Conservation (phyloP, 1,140 invertebrate species). For the Scaptodrosophila lebanonensis region DNA sequence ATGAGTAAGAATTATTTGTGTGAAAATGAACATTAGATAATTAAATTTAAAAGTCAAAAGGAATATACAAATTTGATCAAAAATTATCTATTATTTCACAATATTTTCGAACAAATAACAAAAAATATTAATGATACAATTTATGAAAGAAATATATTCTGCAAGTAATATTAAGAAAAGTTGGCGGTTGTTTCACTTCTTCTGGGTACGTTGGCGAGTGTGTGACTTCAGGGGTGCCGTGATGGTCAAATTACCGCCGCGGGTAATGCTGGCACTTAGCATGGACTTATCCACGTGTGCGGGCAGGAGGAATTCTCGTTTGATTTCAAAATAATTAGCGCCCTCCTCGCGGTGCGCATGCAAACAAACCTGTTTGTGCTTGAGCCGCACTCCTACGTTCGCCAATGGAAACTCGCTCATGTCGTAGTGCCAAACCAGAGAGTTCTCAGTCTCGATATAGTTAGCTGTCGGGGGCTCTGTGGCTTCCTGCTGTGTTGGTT, state of each 20-base stretch:
- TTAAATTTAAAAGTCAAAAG: no score
- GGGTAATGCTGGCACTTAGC: background rate
- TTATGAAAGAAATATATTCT: no score
- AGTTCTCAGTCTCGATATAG: background rate
- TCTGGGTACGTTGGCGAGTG: background rate
- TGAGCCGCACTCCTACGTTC: constrained; percentile 13
- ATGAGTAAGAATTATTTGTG: no score
- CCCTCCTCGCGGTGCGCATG: background rate
- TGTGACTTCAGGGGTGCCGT: background rate
- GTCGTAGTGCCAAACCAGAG: constrained; percentile 25
- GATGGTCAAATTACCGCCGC: constrained; percentile 17
- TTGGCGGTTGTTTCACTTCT: no score
- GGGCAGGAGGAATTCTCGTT: constrained; percentile 15
- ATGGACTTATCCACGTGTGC: constrained; percentile 10
- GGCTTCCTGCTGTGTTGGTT: no score
- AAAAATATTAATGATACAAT: no score
- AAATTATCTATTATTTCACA: no score
- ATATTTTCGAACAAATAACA: no score
- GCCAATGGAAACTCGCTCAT: constrained; percentile 18
- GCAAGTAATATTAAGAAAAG: no score
- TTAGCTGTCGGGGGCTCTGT: background rate
- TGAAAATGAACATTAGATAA: no score
- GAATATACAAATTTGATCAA: no score
- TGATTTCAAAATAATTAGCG: constrained; percentile 1
- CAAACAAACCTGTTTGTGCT: background rate